These are phyloP conservation scores for Atractosteus spatula DNA, from an alignment of 2,113 vertebrate genomes.

Conservation along the genomic window DNA sequence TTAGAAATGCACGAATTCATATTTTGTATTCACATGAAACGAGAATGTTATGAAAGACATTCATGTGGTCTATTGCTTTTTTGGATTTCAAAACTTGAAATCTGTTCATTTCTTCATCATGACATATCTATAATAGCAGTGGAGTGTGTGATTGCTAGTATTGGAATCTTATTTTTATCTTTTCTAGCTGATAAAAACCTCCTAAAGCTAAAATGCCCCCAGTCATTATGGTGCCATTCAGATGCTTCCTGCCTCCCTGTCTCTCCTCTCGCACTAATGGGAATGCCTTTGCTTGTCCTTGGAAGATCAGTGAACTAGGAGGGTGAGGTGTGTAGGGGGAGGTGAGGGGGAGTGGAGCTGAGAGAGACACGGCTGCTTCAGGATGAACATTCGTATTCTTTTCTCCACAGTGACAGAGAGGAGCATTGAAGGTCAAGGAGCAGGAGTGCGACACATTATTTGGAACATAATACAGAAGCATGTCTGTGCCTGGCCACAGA, in stretches of 20 bases:
- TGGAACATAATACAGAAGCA: too few species aligned
- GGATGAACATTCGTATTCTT: slow-evolving; percentile 68
- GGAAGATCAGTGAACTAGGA: slow-evolving; percentile 43
- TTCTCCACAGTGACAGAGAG: slow-evolving; percentile 52
- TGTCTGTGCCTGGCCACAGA: too few species aligned
- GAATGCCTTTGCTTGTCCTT: slow-evolving; percentile 71
- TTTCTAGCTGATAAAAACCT: background rate
- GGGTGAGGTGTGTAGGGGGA: slow-evolving; percentile 25
- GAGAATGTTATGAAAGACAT: too few species aligned
- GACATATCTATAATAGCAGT: too few species aligned
- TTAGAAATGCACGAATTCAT: too few species aligned
- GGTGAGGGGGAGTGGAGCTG: slow-evolving; percentile 19
- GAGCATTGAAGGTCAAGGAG: slow-evolving; percentile 35
- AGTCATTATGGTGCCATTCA: slow-evolving; percentile 35
- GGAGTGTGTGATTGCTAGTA: too few species aligned
- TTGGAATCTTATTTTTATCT: too few species aligned
- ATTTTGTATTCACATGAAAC: too few species aligned
- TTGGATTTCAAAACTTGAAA: too few species aligned
- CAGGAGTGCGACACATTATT: slow-evolving; percentile 26
- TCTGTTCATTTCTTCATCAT: too few species aligned
- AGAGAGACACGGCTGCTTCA: slow-evolving; percentile 39
- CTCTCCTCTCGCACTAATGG: slow-evolving; percentile 38
- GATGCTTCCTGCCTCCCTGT: slow-evolving; percentile 37
- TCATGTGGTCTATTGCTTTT: too few species aligned
- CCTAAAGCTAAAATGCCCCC: slow-evolving; percentile 2